Conservation (phyloP, 2,113 vertebrate genomes). For the Miniopterus natalensis region DNA sequence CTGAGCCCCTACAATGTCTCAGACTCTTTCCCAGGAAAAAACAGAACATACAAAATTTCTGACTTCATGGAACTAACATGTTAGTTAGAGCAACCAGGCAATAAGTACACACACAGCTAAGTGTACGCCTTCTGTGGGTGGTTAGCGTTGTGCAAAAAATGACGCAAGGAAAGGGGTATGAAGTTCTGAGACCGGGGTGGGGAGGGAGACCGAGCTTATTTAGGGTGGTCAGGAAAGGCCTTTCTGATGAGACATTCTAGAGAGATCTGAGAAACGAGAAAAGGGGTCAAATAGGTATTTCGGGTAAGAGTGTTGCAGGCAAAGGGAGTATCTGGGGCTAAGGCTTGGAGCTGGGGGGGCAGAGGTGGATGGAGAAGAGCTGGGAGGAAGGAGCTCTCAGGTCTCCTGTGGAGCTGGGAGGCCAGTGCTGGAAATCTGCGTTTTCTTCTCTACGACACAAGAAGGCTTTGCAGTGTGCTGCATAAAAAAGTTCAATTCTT, state of each 20-base stretch:
- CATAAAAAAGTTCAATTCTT: not conserved
- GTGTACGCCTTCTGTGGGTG: not conserved
- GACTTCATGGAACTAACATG: not conserved
- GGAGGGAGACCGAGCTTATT: not conserved
- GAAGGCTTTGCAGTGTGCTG: not conserved
- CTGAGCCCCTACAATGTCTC: not conserved
- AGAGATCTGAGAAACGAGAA: not conserved
- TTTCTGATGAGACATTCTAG: not conserved
- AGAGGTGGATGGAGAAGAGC: not conserved
- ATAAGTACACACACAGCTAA: not conserved
- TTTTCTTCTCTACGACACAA: not conserved
- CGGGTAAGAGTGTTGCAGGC: not conserved
- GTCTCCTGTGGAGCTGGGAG: not conserved
- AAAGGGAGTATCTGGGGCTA: rapidly evolving
- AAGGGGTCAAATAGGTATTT: not conserved
- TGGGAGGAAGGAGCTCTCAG: no score
- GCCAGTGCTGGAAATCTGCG: no score
- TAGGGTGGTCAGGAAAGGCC: not conserved
- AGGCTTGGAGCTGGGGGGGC: not conserved
- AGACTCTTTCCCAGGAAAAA: not conserved
- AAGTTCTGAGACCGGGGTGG: not conserved
- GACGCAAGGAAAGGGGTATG: not conserved
- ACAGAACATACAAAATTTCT: not conserved
- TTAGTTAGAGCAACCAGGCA: not conserved
- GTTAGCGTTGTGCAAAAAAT: not conserved